phyloP scores from a whole-genome alignment of 2,113 vertebrate species.

The Acrocephalus kingi region DNA sequence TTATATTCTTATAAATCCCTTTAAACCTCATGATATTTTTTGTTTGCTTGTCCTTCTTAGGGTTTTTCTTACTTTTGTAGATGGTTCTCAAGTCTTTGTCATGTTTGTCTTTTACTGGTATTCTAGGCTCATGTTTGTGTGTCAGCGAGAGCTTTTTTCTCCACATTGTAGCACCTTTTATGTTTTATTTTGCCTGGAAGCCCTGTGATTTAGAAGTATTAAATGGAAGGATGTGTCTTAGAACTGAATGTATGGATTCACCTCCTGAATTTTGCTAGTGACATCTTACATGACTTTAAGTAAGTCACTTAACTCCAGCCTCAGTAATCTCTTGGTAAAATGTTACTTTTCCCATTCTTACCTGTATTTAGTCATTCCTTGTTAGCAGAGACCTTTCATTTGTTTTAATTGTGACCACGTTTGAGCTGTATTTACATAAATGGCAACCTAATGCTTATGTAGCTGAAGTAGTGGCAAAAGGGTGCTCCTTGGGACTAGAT shows the following conservation, averaged over 20 bases:
- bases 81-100: not conserved
- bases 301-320: not conserved
- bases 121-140: not conserved
- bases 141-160: not conserved
- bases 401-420: not conserved
- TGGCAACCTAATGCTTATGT: not conserved
- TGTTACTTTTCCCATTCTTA: not conserved
- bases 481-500: not conserved
- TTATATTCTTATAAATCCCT: not conserved
- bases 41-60: not conserved
- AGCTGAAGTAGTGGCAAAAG: not conserved
- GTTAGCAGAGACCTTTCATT: not conserved
- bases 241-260: not conserved
- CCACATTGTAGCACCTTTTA: not conserved
- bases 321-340: not conserved
- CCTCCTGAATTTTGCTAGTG: not conserved
- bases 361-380: not conserved
- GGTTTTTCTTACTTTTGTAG: not conserved
- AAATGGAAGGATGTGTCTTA: not conserved
- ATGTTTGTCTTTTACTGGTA: rapidly evolving
- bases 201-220: not conserved
- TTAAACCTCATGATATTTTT: not conserved
- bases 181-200: not conserved
- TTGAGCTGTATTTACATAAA: not conserved
- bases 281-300: not conserved